Evolutionary conservation across 2,888 invertebrate species (phyloP), one percentile per base, ranked within the genome.

Genomic region (Cancer borealis): DNA sequence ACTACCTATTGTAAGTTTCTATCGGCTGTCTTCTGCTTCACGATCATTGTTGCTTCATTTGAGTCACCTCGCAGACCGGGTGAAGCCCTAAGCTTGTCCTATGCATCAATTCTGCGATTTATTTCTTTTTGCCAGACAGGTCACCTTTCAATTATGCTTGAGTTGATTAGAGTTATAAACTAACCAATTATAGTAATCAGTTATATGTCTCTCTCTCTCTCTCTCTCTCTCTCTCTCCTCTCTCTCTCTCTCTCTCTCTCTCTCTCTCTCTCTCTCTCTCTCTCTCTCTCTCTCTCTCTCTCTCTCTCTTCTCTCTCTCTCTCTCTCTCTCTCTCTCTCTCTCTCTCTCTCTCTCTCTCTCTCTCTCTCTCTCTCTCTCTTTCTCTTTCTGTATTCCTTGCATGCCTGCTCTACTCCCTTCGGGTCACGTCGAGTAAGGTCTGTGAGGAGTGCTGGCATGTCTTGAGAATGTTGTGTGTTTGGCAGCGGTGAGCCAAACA

Each of bases 1-100:
- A 98, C 96, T 97, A 97, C 91, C 96, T 97, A 84, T 97, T 97
- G 97, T 96, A 96, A 96, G 96, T 95, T 73, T 14, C 26, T 49
- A 12, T 66, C 26, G n/a, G 39, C 17, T 26, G 30, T 91, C 60
- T 10, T 73, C 12, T 26, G n/a, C 47, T 60, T 89, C n/a, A 46
- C 88, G 79, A n/a, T 49, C 39, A 39, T 39, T 47, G 10, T 49
- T 60, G 66, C 39, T 45, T 91, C 12, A 79, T 10, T 79, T n/a
- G 26, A 26, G 3, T 73, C 6, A 73, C 17, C 14, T 84, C 30
- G 2, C 12, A 84, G 30, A n/a, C 39, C 30, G n/a, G 14, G 39
- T 84, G 3, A 30, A 39, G 39, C 14, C 84, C 39, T 2, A 84
- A 84, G 84, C 39, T 60, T 30, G 26, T n/a, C 60, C n/a, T 26